Conservation (phyloP, 2,113 vertebrate species). For the Notothenia rossii region DNA sequence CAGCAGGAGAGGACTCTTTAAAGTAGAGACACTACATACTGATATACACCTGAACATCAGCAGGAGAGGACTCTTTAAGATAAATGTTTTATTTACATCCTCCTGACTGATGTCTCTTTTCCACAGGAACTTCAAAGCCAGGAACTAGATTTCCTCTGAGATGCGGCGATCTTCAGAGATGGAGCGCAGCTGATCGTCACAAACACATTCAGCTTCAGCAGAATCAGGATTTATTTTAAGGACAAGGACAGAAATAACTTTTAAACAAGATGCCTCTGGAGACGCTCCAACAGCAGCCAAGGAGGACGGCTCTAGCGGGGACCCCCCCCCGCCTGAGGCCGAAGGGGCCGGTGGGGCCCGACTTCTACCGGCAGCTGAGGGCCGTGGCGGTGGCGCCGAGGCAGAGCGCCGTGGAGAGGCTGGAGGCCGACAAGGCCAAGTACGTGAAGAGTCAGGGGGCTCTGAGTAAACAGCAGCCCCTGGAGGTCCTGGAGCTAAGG, state of each 20-base stretch:
- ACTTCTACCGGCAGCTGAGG: constrained; percentile 65
- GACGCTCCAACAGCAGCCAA: constrained; percentile 62
- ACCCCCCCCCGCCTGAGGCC: constrained; percentile 85
- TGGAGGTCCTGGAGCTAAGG: constrained; percentile 43
- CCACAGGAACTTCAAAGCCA: too few species aligned
- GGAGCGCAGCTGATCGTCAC: neutral
- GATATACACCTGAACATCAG: too few species aligned
- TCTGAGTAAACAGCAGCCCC: constrained; percentile 86
- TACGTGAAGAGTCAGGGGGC: constrained; percentile 94
- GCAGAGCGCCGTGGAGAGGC: constrained; percentile 90
- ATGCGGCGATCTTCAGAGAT: constrained; percentile 14
- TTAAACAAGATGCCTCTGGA: constrained; percentile 77
- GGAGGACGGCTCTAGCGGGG: constrained; percentile 65
- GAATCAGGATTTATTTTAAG: neutral
- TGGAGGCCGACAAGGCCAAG: constrained; percentile 94
- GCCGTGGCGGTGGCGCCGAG: constrained; percentile 63
- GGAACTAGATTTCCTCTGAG: constrained; percentile 34
- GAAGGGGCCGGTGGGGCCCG: constrained; percentile 87
- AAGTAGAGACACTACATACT: too few species aligned
- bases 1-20: too few species aligned
- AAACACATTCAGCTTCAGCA: neutral
- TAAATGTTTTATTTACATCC: neutral
- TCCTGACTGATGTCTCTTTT: constrained; percentile 32
- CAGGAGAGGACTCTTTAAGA: too few species aligned
- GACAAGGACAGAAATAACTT: neutral